These are phyloP conservation scores for Chrysomela aeneicollis DNA, from an alignment of 2,888 invertebrate genomes.

Conservation along the genomic window DNA sequence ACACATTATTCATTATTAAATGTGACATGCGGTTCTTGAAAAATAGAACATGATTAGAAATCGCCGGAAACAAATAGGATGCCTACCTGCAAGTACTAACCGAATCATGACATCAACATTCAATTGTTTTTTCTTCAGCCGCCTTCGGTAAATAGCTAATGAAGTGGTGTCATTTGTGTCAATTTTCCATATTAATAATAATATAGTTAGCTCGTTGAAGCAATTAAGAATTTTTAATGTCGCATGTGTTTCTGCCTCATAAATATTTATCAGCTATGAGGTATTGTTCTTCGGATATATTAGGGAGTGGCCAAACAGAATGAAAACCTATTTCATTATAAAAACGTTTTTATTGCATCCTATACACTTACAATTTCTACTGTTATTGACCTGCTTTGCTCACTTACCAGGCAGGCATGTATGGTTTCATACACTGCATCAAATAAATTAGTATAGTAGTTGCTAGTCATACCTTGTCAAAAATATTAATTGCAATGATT, in stretches of 20 bases:
- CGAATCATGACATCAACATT: conserved; percentile 26
- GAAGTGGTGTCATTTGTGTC: conserved; percentile 31
- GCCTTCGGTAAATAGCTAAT: conserved; percentile 24
- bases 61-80: conserved; percentile 3
- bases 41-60: background rate
- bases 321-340: conserved; percentile 43
- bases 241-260: conserved; percentile 30
- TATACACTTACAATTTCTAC: conserved; percentile 36
- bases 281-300: conserved; percentile 41
- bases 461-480: no score
- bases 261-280: conserved; percentile 40
- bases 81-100: conserved; percentile 17
- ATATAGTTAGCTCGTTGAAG: conserved; percentile 33
- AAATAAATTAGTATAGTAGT: background rate
- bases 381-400: conserved; percentile 36
- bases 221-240: conserved; percentile 40
- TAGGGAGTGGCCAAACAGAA: conserved; percentile 39
- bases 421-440: conserved; percentile 25
- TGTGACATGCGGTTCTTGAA: background rate
- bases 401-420: conserved; percentile 28
- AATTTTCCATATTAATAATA: conserved; percentile 39
- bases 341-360: conserved; percentile 44
- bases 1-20: background rate
- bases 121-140: conserved; percentile 29
- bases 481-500: no score